Base-by-base conservation (phyloP, 2,797 vertebrate genomes). In the Myiotriccus ornatus region DNA sequence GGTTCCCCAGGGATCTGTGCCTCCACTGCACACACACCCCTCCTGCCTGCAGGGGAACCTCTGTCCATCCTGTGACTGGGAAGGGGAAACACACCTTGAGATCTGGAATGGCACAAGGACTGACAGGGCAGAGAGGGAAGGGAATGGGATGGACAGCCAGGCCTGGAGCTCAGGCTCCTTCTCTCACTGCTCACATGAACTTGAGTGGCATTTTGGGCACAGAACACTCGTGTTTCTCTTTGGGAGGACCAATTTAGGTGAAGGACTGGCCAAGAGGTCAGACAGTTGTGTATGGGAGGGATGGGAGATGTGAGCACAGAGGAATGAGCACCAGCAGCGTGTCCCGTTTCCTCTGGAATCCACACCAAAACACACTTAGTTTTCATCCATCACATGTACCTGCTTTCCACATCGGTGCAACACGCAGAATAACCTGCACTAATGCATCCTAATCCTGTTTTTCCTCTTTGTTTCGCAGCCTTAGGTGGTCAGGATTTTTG, bases 371-470 rank as follows among this genome's bases (percentile, higher is more conserved):
- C 56, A 16, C 41, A 22, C 24, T 35, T 16, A 84, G 74, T 43
- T 80, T 82, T 43, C 11, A 27, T 24, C 12, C 84, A 80, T 79
- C 84, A 93, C 91, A 63, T 82, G 87, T 46, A 94, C 80, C 95
- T 67, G 53, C 63, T 94, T 94, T 96, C 87, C 85, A 91, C 73
- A 24, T 28, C 1, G 11, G 5, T 39, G 56, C 43, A 85, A 49
- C 27, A 21, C 57, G 81, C 68, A 92, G 91, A 87, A 90, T 68
- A 86, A 97, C 90, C 81, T 85, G 84, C 92, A 91, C 92, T 96
- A 95, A 97, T 92, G 79, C 94, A 75, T 27, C 89, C 14, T 95
- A 96, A 96, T 97, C 93, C 84, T 95, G 94, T 93, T 96, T 95
- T 95, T 71, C 93, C 77, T 88, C 63, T 90, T 86, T 93, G 86